Base-by-base conservation (phyloP, 2,888 invertebrate genomes). In the Folsomia manolachei region DNA sequence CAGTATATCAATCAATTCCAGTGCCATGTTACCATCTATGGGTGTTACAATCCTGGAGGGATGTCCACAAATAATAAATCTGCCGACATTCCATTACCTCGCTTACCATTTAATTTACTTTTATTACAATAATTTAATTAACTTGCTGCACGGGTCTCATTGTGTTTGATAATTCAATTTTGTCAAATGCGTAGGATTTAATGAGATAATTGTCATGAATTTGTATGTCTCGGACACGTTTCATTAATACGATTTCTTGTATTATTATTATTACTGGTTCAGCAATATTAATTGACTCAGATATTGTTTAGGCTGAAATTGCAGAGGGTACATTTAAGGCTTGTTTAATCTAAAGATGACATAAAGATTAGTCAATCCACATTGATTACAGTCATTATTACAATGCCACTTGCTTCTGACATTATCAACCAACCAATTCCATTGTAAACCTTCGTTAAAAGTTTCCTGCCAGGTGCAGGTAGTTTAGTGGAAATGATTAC, bases 341-440 rank as follows among this genome's bases (percentile, higher is more conserved):
- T 56, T 4, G 56, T 51, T n/a, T 51, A 51, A 51, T 51, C 56
- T 56, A 56, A 56, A 56, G 56, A 56, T 56, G 56, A 56, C 56
- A 56, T 56, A 56, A 56, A 56, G 56, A 56, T 56, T 56, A 56
- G 56, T 56, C 56, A 56, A 21, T 56, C 19, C 56, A 14, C 11
- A 7, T 4, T 56, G 19, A 56, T 56, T 56, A 56, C 11, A 56
- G 19, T 56, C n/a, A 7, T 56, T 4, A 56, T 56, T 56, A 56
- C 11, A 56, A 7, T 56, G 7, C 11, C 56, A 56, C 56, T 56
- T 56, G 56, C 18, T 56, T 56, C 56, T 56, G 56, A 56, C 56
- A 14, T 21, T 56, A 56, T 56, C 56, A 56, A n/a, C n/a, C n/a
- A n/a, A n/a, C n/a, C n/a, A n/a, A n/a, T n/a, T 56, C 56, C 56